Evolutionary conservation across 2,888 invertebrate species (phyloP).

Genomic region (Sarcophaga rosellei): DNA sequence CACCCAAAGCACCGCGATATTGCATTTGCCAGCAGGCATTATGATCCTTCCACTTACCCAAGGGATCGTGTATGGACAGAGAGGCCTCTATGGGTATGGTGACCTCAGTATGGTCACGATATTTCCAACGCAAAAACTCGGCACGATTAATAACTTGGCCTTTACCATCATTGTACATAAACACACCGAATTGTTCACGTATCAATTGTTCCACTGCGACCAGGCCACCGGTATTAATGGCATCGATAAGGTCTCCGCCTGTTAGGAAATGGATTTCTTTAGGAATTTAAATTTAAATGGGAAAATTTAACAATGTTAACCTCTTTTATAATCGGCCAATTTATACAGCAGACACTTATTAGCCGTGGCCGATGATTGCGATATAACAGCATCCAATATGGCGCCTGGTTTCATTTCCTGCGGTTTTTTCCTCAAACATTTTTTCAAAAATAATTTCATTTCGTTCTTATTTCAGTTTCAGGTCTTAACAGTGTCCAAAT

Average conservation of each 20-base stretch:
- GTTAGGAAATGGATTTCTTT: background rate
- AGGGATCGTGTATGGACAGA: slow-evolving; percentile 91
- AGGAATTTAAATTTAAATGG: background rate
- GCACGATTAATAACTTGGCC: slow-evolving; percentile 93
- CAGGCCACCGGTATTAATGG: slow-evolving; percentile 92
- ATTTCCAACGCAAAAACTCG: slow-evolving; percentile 95
- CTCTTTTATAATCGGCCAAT: slow-evolving; percentile 94
- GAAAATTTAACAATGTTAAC: slow-evolving; percentile 76
- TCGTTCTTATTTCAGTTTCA: background rate
- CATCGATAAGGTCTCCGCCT: slow-evolving; percentile 94
- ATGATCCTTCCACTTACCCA: slow-evolving; percentile 94
- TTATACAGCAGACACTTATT: slow-evolving; percentile 94
- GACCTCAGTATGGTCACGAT: slow-evolving; percentile 91
- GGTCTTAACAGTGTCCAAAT: background rate
- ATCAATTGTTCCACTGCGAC: slow-evolving; percentile 92
- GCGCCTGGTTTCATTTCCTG: slow-evolving; percentile 84
- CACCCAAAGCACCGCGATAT: slow-evolving; percentile 96
- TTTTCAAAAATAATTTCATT: slow-evolving; percentile 79
- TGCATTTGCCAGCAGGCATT: slow-evolving; percentile 99
- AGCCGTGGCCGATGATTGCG: slow-evolving; percentile 90
- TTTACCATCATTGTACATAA: slow-evolving; percentile 93
- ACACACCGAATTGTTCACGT: slow-evolving; percentile 91
- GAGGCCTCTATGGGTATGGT: slow-evolving; percentile 94
- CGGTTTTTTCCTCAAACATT: slow-evolving; percentile 80
- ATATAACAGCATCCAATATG: slow-evolving; percentile 94